A percentile compares a stretch with the other conserved stretches of the same genome.
Conservation (phyloP, 1,140 invertebrate genomes). For the Ceratosolen solmsi region DNA sequence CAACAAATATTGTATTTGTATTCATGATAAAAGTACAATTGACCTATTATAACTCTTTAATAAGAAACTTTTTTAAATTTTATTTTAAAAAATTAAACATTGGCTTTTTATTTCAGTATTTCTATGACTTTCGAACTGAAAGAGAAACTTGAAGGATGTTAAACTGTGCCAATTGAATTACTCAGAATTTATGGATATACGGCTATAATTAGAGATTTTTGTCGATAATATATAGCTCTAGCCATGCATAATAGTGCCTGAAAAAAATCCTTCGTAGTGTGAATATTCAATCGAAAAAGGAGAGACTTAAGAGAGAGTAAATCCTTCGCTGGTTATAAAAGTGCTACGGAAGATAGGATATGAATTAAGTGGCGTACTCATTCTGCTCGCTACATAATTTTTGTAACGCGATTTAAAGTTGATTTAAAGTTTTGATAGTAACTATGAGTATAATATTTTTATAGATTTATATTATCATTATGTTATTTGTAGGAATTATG, state of each 20-base stretch:
- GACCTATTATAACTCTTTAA: no score
- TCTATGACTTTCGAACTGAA: slow-evolving; percentile 72
- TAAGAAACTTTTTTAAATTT: no score
- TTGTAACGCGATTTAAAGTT: slow-evolving; percentile 53
- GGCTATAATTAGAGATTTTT: slow-evolving; percentile 59
- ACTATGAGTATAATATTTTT: slow-evolving; percentile 68
- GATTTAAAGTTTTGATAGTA: slow-evolving; percentile 64
- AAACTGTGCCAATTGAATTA: slow-evolving; percentile 66
- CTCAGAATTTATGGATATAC: slow-evolving; percentile 52
- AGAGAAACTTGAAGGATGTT: slow-evolving; percentile 68
- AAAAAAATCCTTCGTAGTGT: slow-evolving; percentile 64
- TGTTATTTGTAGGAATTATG: slow-evolving; percentile 63
- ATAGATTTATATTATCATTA: slow-evolving; percentile 67
- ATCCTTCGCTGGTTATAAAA: slow-evolving; percentile 51
- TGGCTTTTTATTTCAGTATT: slow-evolving; percentile 65
- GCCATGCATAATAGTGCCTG: slow-evolving; percentile 70
- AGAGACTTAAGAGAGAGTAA: slow-evolving; percentile 38
- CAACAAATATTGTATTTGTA: no score
- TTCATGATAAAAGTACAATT: no score
- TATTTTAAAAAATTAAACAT: no score
- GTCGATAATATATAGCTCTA: slow-evolving; percentile 64
- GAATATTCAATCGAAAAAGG: slow-evolving; percentile 54
- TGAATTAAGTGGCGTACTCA: slow-evolving; percentile 54
- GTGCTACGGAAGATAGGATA: slow-evolving; percentile 50
- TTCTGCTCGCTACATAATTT: slow-evolving; percentile 54